These are phyloP conservation scores for Chondrilla cf. caribensis DNA, from an alignment of 37 sponge, comb jelly and placozoan genomes.

Conservation along the genomic window DNA sequence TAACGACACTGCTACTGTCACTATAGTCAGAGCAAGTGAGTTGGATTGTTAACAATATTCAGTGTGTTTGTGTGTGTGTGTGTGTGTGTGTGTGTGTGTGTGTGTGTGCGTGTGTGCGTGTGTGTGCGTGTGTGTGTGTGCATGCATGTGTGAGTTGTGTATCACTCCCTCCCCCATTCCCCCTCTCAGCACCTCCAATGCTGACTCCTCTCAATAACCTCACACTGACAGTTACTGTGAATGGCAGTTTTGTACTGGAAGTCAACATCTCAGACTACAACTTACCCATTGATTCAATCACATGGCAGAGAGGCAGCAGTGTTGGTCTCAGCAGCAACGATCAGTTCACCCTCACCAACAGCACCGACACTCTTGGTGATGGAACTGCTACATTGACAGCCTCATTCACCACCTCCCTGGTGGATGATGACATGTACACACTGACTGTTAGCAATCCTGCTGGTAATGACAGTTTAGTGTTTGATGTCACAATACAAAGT, in stretches of 20 bases:
- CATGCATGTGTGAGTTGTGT: no score
- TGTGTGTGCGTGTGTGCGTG: no score
- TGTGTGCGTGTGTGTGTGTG: no score
- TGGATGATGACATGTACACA: slow-evolving; percentile 26
- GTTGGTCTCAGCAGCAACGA: background rate
- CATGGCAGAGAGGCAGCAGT: slow-evolving; percentile 14
- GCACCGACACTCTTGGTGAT: background rate
- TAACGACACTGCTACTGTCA: background rate
- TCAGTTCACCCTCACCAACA: slow-evolving; percentile 7
- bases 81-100: no score
- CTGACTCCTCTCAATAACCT: slow-evolving; percentile 23
- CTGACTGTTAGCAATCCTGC: slow-evolving; percentile 30
- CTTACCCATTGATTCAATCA: slow-evolving; percentile 10
- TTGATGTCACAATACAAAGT: slow-evolving; percentile 26
- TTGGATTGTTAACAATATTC: background rate
- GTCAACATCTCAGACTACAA: slow-evolving; percentile 30
- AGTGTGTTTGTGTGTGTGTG: no score
- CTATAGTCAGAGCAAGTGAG: slow-evolving; percentile 5
- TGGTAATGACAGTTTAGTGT: background rate
- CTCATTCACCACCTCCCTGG: background rate
- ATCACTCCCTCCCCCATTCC: no score
- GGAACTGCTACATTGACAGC: slow-evolving; percentile 17
- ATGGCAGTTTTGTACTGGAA: background rate
- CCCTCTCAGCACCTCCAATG: slow-evolving; percentile 9
- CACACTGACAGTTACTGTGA: slow-evolving; percentile 19